Conservation (phyloP, 2,113 vertebrate species). For the Artemisiospiza belli region DNA sequence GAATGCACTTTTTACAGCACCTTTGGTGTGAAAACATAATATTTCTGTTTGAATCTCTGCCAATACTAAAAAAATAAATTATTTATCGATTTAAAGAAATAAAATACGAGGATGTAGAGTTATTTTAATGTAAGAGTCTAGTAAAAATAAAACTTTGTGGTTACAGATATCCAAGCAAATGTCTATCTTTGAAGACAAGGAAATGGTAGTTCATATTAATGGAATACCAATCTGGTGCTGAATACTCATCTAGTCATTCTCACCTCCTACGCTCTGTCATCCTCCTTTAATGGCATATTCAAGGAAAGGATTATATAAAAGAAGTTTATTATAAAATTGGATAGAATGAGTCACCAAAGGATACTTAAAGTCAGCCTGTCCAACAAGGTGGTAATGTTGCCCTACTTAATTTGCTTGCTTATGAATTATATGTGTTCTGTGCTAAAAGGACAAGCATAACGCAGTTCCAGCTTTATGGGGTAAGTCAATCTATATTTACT, state of each 20-base stretch:
- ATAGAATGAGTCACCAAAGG: conserved; percentile 60
- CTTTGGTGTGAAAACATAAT: not conserved
- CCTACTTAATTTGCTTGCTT: conserved; percentile 53
- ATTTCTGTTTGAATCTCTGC: not conserved
- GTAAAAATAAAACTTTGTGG: conserved; percentile 17
- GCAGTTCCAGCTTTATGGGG: not conserved
- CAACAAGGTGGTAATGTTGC: conserved; percentile 34
- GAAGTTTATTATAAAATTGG: conserved; percentile 65
- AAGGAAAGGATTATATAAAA: conserved; percentile 57
- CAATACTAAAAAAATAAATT: not conserved
- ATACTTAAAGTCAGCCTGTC: conserved; percentile 49
- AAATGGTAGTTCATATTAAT: conserved; percentile 41
- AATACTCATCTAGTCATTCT: conserved; percentile 43
- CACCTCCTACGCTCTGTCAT: conserved; percentile 55
- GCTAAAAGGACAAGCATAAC: conserved; percentile 27
- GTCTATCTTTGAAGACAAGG: not conserved
- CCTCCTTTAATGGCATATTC: conserved; percentile 52
- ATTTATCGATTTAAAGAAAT: not conserved
- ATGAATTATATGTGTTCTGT: conserved; percentile 21
- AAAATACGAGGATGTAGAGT: not conserved
- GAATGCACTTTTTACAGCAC: not conserved
- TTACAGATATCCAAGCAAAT: conserved; percentile 8
- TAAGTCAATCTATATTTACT: conserved; percentile 15
- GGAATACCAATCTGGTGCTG: conserved; percentile 29
- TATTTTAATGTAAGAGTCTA: not conserved